phyloP scores from a whole-genome alignment of 2,888 invertebrate genomes.

The Xanthorhoe spadicearia region DNA sequence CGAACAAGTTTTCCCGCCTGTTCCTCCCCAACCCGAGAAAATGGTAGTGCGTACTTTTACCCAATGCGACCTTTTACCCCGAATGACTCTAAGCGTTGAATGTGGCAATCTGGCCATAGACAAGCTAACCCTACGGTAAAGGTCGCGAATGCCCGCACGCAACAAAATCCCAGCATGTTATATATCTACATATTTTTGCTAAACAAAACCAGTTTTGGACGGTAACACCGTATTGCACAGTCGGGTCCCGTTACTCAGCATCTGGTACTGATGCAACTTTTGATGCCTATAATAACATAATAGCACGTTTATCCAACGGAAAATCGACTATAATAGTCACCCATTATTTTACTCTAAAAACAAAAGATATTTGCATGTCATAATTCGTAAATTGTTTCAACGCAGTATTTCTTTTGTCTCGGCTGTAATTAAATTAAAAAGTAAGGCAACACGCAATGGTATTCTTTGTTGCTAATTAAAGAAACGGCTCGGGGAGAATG shows the following conservation, averaged over 20 bases:
- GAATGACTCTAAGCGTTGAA: constrained; percentile 28
- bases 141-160: constrained; percentile 74
- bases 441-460: constrained; percentile 80
- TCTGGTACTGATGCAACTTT: constrained; percentile 76
- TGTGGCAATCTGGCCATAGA: constrained; percentile 51
- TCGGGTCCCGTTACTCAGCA: constrained; percentile 71
- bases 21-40: too few relatives aligned
- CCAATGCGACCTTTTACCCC: too few relatives aligned
- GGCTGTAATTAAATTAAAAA: constrained; percentile 80
- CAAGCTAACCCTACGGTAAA: constrained; percentile 65
- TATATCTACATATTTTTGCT: constrained; percentile 65
- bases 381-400: constrained; percentile 66
- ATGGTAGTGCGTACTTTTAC: too few relatives aligned
- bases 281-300: constrained; percentile 82
- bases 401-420: constrained; percentile 78
- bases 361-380: constrained; percentile 67
- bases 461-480: constrained; percentile 82
- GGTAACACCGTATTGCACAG: constrained; percentile 71
- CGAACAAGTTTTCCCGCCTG: too few relatives aligned
- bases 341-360: constrained; percentile 46
- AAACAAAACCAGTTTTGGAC: constrained; percentile 74
- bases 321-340: constrained; percentile 47
- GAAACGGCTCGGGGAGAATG: constrained; percentile 75
- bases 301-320: constrained; percentile 65
- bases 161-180: constrained; percentile 53